Evolutionary conservation across 2,888 invertebrate genomes (phyloP), one percentile per base, ranked within the genome.

Genomic region (Callinectes sapidus): DNA sequence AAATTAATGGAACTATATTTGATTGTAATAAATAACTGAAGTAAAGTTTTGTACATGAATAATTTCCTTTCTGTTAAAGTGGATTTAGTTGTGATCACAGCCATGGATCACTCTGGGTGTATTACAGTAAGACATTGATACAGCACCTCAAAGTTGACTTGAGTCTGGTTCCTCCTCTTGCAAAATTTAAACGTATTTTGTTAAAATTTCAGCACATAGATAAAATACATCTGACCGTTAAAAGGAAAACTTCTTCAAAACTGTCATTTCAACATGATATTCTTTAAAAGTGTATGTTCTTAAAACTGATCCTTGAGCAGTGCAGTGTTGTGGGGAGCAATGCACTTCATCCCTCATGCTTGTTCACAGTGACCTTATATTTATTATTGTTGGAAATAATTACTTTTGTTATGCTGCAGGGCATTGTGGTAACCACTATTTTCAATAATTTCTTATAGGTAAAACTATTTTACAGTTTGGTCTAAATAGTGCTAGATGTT

Each of bases 1-100:
- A 61, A 61, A 61, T 61, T 61, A 61, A 61, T 61, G 61, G 48
- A 54, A 28, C 28, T 16, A 87, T 16, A 87, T 87, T 42, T 87
- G 18, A 54, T 87, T 87, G 54, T 87, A 48, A 54, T 48, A 54
- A 48, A 87, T 39, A 16, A 42, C 48, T 28, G 61, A 61, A 61
- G 61, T 61, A 87, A 87, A 87, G 48, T 54, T 48, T 54, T 16
- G 54, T 42, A 6, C 42, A 54, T 87, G 87, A 87, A 87, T 28
- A 54, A 54, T 87, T 87, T 87, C 54, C 48, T 48, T 23, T 48
- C 42, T 87, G 28, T 54, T 87, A 39, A 42, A 1, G 42, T 48
- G n/a, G 48, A 32, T 87, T 54, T 48, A 23, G 0, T 54, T n/a
- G n/a, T 28, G 28, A 77, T 61, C 61, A 61, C 23, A 18, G 18